phyloP scores from a whole-genome alignment of 92 coral and sea anemone species.

The Muricea muricata region DNA sequence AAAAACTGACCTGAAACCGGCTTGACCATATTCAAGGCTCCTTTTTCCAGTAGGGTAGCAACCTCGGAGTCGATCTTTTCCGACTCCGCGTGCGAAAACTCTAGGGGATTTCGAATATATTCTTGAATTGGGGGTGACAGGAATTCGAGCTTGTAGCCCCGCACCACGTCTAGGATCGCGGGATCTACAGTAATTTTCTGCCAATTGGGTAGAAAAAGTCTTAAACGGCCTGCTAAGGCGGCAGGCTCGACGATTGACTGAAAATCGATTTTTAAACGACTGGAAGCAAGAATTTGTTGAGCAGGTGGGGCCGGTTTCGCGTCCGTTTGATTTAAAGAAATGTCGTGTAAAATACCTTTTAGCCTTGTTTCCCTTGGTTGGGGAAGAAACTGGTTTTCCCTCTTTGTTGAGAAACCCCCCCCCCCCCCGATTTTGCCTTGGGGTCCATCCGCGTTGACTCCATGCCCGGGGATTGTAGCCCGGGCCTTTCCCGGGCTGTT shows the following conservation, averaged over 20 bases:
- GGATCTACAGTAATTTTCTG: constrained; percentile 19
- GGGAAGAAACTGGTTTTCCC: no score
- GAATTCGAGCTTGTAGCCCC: constrained; percentile 37
- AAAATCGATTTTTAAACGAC: background rate
- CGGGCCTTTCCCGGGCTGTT: background rate
- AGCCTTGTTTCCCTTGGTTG: no score
- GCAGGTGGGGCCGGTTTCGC: background rate
- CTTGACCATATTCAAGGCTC: no score
- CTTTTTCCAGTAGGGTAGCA: background rate
- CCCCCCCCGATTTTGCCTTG: no score
- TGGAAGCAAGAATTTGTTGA: background rate
- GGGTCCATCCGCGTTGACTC: background rate
- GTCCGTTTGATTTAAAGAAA: background rate
- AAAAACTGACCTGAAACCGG: background rate
- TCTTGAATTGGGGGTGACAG: constrained; percentile 11
- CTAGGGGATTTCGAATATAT: background rate
- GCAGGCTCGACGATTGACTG: no score
- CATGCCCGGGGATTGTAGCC: constrained; percentile 3
- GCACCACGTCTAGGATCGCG: constrained; percentile 14
- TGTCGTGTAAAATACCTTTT: background rate
- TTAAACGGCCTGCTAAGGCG: no score
- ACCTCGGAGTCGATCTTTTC: background rate
- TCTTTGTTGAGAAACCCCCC: no score
- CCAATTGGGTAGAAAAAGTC: no score
- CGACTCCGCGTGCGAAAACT: background rate